Conservation (phyloP, 35 echinoderm and acorn worm genomes). For the Ptychodera flava region DNA sequence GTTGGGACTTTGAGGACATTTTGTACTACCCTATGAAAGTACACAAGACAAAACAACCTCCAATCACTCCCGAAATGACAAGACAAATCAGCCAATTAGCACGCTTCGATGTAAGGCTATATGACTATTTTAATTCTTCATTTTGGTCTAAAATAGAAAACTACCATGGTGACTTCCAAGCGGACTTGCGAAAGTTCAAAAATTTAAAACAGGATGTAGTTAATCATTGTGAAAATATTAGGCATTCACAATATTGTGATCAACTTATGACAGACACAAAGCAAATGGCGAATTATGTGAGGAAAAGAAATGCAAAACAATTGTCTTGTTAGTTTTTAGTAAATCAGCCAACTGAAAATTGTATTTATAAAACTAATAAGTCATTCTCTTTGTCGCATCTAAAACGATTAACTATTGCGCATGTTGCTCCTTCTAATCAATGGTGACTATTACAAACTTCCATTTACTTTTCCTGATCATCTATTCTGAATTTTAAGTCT, state of each 20-base stretch:
- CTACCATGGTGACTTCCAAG: conserved; percentile 22
- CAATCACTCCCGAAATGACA: conserved; percentile 4
- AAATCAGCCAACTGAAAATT: too few relatives aligned
- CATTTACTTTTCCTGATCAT: too few relatives aligned
- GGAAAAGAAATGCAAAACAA: conserved; percentile 10
- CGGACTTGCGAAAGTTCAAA: conserved; percentile 16
- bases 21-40: conserved; percentile 56
- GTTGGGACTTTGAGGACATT: conserved; percentile 81
- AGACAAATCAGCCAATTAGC: background rate
- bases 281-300: conserved; percentile 26
- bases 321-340: conserved; percentile 9
- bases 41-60: conserved; percentile 15
- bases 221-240: background rate
- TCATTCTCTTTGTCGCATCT: too few relatives aligned
- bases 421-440: too few relatives aligned
- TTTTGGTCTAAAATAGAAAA: conserved; percentile 34
- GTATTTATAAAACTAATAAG: too few relatives aligned
- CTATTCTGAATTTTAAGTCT: too few relatives aligned
- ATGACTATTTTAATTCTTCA: conserved; percentile 30
- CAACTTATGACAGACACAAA: background rate
- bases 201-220: too few relatives aligned
- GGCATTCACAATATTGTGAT: background rate
- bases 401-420: too few relatives aligned
- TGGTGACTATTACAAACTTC: too few relatives aligned
- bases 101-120: conserved; percentile 14